phyloP scores from a whole-genome alignment of 1,140 invertebrate genomes.

The Megalonaias nervosa region DNA sequence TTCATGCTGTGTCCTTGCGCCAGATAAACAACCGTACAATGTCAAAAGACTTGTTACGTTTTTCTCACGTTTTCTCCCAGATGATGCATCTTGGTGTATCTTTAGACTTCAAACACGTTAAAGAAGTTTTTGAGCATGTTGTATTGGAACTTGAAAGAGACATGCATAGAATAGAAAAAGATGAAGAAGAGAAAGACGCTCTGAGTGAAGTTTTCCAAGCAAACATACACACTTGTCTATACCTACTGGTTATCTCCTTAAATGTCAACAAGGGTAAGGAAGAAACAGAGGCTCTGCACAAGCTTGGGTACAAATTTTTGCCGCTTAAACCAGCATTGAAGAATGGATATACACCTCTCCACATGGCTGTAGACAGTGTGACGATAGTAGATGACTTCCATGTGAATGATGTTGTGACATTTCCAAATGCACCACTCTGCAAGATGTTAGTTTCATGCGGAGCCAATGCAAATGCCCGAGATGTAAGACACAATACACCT shows the following conservation, averaged over 20 bases:
- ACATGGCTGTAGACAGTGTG: conserved; percentile 86
- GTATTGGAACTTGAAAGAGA: conserved; percentile 83
- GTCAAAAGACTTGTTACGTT: conserved; percentile 88
- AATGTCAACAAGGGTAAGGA: conserved; percentile 74
- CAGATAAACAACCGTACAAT: conserved; percentile 70
- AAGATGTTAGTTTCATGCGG: conserved; percentile 87
- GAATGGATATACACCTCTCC: conserved; percentile 86
- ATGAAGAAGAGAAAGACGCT: conserved; percentile 77
- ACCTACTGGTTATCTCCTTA: conserved; percentile 87
- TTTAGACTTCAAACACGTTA: conserved; percentile 75
- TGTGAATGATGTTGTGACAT: conserved; percentile 87
- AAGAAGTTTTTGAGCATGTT: conserved; percentile 82
- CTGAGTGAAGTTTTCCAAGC: conserved; percentile 86
- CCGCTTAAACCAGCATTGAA: conserved; percentile 76
- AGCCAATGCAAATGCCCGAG: conserved; percentile 86
- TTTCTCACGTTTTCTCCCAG: conserved; percentile 79
- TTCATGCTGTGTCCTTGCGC: conserved; percentile 65
- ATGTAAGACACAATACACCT: conserved; percentile 86
- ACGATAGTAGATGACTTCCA: conserved; percentile 94
- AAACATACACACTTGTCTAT: conserved; percentile 88
- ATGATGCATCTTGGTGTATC: conserved; percentile 89
- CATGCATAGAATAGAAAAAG: conserved; percentile 76
- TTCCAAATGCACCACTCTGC: conserved; percentile 86
- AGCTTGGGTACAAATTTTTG: conserved; percentile 80
- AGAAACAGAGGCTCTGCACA: conserved; percentile 76